Conservation (phyloP, 2,113 vertebrate genomes). For the Etia nguti region DNA sequence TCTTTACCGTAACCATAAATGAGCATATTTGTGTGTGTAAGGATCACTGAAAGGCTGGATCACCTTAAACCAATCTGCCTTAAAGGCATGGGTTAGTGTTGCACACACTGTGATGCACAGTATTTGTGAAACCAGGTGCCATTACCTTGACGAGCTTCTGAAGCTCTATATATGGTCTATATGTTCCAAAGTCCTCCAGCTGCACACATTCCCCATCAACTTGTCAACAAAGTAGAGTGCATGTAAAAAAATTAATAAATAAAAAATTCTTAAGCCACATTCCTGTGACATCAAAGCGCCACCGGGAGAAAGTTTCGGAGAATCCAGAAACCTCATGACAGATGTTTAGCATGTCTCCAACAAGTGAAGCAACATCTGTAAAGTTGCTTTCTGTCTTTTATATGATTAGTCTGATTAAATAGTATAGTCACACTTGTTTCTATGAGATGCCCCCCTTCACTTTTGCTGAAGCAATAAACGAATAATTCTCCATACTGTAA, state of each 20-base stretch:
- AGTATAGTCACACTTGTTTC: not conserved
- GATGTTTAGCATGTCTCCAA: not conserved
- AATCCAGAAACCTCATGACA: not conserved
- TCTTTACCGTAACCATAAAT: not conserved
- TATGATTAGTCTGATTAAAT: not conserved
- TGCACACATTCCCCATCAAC: constrained; percentile 10
- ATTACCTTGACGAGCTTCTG: not conserved
- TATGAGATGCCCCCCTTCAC: not conserved
- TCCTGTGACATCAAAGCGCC: constrained; percentile 49
- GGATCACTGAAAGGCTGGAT: not conserved
- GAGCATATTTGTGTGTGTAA: not conserved
- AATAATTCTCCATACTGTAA: not conserved
- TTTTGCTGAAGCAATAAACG: not conserved
- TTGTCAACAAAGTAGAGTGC: not conserved
- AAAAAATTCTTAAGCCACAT: constrained; percentile 5
- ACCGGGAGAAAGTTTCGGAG: not conserved
- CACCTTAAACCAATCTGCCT: not conserved
- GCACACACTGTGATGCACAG: not conserved
- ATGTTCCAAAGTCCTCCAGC: not conserved
- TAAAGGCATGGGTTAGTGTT: not conserved
- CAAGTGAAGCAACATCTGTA: not conserved
- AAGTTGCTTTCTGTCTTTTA: not conserved
- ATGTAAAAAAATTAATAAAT: not conserved
- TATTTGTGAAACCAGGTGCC: not conserved
- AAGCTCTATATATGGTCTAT: constrained; percentile 31